Percentiles rank a stretch among this genome's conserved stretches.
Evolutionary conservation across 2,797 vertebrate genomes (phyloP).

Genomic region (Halcyon leucocephala): DNA sequence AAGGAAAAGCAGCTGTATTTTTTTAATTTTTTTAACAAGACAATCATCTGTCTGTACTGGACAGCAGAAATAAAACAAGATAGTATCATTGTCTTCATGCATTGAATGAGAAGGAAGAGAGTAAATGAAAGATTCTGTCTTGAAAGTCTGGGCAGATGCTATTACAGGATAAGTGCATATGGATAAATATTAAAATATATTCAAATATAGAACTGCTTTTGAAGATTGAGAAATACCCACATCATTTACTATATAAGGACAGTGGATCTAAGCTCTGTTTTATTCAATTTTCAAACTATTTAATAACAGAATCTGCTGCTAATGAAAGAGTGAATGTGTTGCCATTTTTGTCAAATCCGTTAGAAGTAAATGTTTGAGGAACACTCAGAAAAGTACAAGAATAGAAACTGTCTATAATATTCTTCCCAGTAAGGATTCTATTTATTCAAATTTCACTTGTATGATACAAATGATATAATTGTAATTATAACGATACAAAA

Average conservation of each 20-base stretch:
- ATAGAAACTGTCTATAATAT: not conserved
- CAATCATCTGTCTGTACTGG: not conserved
- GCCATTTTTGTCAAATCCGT: not conserved
- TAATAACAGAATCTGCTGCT: slow-evolving; percentile 30
- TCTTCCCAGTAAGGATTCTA: not conserved
- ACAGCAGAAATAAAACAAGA: not conserved
- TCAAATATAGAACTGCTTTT: not conserved
- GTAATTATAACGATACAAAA: slow-evolving; percentile 27
- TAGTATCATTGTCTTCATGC: not conserved
- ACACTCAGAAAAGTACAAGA: not conserved
- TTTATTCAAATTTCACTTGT: slow-evolving; percentile 28
- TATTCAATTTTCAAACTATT: not conserved
- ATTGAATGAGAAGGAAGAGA: not conserved
- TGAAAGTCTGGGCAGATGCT: not conserved
- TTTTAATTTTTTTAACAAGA: not conserved
- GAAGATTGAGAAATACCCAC: not conserved
- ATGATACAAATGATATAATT: not conserved
- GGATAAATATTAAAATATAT: not conserved
- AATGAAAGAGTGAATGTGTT: slow-evolving; percentile 23
- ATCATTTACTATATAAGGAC: slow-evolving; percentile 14
- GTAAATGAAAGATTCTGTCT: not conserved
- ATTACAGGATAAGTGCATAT: not conserved
- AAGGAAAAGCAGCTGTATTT: not conserved
- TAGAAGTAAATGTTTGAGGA: not conserved
- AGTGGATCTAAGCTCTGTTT: not conserved